phyloP scores from a whole-genome alignment of 2,797 vertebrate genomes.

The Acipenser oxyrinchus region DNA sequence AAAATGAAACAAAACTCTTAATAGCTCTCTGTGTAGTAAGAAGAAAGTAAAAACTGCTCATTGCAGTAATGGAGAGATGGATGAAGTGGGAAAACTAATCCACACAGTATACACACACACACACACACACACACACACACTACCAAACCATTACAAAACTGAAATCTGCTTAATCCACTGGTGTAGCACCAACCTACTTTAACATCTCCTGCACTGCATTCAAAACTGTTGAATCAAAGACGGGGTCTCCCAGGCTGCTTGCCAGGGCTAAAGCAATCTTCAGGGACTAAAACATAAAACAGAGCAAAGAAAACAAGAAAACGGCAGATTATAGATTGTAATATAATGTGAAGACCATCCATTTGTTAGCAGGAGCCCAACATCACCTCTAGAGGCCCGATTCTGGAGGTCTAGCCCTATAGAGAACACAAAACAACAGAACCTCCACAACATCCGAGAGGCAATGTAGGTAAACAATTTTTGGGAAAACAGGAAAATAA shows the following conservation, averaged over 20 bases:
- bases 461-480: no score
- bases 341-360: not conserved
- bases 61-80: no score
- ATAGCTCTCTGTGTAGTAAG: not conserved
- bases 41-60: not conserved
- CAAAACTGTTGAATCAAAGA: slow-evolving; percentile 65
- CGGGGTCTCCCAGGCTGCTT: slow-evolving; percentile 80
- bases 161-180: not conserved
- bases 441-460: no score
- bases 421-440: not conserved
- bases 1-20: slow-evolving; percentile 2
- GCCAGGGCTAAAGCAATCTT: slow-evolving; percentile 84
- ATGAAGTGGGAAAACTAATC: no score
- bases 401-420: not conserved
- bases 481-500: no score
- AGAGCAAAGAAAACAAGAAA: slow-evolving; percentile 13
- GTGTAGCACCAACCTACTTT: slow-evolving; percentile 58
- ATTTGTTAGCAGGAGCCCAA: not conserved
- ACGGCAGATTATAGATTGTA: not conserved
- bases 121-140: not conserved
- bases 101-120: not conserved
- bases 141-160: not conserved
- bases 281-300: slow-evolving; percentile 60
- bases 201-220: slow-evolving; percentile 73
- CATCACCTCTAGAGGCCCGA: not conserved